These are phyloP conservation scores for Cephalopachus bancanus DNA, from an alignment of 2,797 vertebrate species.

Conservation along the genomic window DNA sequence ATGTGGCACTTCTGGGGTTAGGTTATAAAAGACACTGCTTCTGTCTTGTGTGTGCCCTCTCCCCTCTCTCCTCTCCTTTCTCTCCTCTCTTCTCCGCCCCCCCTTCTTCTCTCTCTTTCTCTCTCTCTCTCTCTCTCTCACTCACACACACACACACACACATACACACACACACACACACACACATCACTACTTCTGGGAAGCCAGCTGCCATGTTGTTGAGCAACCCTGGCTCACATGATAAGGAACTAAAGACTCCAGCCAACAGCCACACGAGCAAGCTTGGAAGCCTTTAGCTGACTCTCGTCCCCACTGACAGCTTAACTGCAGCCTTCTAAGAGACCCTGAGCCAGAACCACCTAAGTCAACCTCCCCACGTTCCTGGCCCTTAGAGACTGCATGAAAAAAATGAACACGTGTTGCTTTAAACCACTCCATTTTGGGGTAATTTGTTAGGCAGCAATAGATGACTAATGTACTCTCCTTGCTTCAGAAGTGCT, in stretches of 20 bases:
- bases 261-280: not conserved
- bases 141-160: no score
- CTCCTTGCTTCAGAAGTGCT: not conserved
- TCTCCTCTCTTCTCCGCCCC: no score
- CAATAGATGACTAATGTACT: not conserved
- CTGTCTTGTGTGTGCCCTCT: not conserved
- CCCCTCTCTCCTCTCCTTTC: not conserved
- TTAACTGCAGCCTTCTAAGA: not conserved
- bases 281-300: not conserved
- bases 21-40: not conserved
- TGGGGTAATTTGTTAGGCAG: not conserved
- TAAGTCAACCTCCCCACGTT: not conserved
- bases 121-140: not conserved
- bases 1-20: not conserved
- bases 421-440: not conserved
- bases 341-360: not conserved
- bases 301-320: no score
- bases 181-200: not conserved
- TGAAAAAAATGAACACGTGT: not conserved
- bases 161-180: no score
- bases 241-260: not conserved
- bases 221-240: not conserved
- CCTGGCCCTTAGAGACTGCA: not conserved
- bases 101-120: not conserved
- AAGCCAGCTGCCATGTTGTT: not conserved